A percentile compares a stretch with the other conserved stretches of the same genome.
phyloP scores from a whole-genome alignment of 2,113 vertebrate species.

The Chionodraco myersi region DNA sequence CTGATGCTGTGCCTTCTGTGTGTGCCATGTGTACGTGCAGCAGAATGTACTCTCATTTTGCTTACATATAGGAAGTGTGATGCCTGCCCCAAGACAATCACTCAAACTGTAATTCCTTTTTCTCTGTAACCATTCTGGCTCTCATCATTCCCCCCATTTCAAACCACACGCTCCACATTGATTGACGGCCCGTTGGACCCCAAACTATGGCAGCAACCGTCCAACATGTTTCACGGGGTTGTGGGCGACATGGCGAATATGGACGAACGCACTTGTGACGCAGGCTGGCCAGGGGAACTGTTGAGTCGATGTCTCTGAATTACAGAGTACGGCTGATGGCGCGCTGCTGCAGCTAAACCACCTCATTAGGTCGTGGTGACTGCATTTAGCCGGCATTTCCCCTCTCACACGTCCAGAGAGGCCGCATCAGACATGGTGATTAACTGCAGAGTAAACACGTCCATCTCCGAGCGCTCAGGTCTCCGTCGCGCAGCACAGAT shows the following conservation, averaged over 20 bases:
- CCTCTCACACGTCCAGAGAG: conserved; percentile 73
- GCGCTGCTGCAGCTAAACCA: conserved; percentile 72
- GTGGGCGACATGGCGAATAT: conserved; percentile 68
- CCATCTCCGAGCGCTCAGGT: conserved; percentile 64
- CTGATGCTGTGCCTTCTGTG: conserved; percentile 23
- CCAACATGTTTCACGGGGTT: conserved; percentile 71
- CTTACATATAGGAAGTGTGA: conserved; percentile 51
- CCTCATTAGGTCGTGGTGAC: conserved; percentile 79
- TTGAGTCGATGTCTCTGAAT: conserved; percentile 73
- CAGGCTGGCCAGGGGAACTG: conserved; percentile 70
- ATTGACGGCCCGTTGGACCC: conserved; percentile 69
- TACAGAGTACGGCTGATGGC: conserved; percentile 72
- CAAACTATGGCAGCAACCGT: conserved; percentile 38
- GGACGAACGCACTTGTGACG: conserved; percentile 78
- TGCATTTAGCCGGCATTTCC: conserved; percentile 75
- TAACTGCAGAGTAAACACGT: conserved; percentile 75
- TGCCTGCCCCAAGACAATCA: conserved; percentile 40
- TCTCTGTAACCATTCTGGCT: conserved; percentile 24
- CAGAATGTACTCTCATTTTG: conserved; percentile 40
- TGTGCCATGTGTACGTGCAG: neutral
- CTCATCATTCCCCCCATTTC: conserved; percentile 34
- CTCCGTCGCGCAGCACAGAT: conserved; percentile 24
- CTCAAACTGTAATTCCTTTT: conserved; percentile 42
- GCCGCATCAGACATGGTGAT: conserved; percentile 77
- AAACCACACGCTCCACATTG: conserved; percentile 71